phyloP scores from a whole-genome alignment of 2,113 vertebrate genomes.

The Nyctereutes procyonoides region DNA sequence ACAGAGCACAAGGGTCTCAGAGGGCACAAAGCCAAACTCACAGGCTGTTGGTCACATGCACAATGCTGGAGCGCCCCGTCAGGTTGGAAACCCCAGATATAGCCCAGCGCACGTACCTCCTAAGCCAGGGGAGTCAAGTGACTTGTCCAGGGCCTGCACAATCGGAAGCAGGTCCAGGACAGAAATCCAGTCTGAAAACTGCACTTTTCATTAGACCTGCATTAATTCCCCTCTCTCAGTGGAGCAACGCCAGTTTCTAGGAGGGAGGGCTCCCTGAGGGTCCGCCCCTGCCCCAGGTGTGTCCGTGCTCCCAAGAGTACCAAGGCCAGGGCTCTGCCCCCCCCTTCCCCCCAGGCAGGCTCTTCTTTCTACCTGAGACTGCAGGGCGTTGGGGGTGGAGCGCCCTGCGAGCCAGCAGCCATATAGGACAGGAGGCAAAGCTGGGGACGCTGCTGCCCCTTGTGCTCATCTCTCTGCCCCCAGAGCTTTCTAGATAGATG shows the following conservation, averaged over 20 bases:
- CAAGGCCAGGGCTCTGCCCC: not conserved
- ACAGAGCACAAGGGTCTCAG: not conserved
- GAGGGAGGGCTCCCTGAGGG: not conserved
- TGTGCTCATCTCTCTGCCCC: not conserved
- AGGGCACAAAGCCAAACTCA: not conserved
- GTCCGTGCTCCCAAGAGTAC: not conserved
- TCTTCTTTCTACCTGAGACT: not conserved
- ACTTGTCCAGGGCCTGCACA: not conserved
- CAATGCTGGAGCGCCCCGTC: not conserved
- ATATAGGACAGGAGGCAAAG: not conserved
- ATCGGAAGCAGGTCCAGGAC: not conserved
- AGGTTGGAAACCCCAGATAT: not conserved
- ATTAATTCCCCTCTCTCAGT: not conserved
- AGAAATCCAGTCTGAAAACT: not conserved
- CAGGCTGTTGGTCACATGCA: not conserved
- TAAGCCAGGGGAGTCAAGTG: not conserved
- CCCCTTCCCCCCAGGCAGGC: not conserved
- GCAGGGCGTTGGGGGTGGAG: accelerated
- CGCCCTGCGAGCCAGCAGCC: not conserved
- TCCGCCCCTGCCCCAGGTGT: not conserved
- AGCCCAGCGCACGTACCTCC: not conserved
- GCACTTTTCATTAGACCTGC: not conserved
- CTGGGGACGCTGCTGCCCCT: not conserved
- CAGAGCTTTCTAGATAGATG: not conserved
- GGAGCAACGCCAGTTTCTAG: not conserved